phyloP scores from a whole-genome alignment of 2,113 vertebrate genomes.

The Rhea americana region DNA sequence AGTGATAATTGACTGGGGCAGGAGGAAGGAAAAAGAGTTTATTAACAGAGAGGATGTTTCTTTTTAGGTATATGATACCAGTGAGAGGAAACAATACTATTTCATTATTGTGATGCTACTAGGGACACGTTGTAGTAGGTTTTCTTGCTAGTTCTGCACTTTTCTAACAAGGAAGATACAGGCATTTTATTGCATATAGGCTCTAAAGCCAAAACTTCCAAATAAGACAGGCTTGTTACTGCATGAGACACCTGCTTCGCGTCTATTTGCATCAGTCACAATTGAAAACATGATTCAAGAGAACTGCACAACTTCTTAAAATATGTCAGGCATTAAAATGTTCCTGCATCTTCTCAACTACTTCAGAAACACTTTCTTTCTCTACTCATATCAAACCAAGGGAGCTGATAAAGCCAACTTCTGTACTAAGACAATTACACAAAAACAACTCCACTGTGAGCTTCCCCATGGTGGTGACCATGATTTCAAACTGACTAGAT shows the following conservation, averaged over 20 bases:
- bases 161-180: not conserved
- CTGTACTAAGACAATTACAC: not conserved
- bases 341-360: not conserved
- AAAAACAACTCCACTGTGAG: not conserved
- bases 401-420: not conserved
- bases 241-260: not conserved
- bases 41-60: not conserved
- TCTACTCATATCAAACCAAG: not conserved
- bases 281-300: not conserved
- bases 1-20: not conserved
- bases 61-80: not conserved
- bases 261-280: not conserved
- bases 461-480: not conserved
- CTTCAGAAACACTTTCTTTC: slow-evolving; percentile 2
- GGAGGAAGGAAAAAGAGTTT: not conserved
- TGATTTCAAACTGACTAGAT: not conserved
- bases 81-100: not conserved
- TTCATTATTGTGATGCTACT: not conserved
- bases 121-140: not conserved
- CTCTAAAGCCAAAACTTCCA: not conserved
- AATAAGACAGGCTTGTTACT: not conserved
- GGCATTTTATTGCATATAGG: not conserved
- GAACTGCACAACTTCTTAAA: not conserved
- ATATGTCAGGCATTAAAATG: not conserved
- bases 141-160: not conserved